Percentiles rank a stretch among this genome's conserved stretches.
phyloP scores from a whole-genome alignment of 2,888 invertebrate species.

The Nomada fabriciana region DNA sequence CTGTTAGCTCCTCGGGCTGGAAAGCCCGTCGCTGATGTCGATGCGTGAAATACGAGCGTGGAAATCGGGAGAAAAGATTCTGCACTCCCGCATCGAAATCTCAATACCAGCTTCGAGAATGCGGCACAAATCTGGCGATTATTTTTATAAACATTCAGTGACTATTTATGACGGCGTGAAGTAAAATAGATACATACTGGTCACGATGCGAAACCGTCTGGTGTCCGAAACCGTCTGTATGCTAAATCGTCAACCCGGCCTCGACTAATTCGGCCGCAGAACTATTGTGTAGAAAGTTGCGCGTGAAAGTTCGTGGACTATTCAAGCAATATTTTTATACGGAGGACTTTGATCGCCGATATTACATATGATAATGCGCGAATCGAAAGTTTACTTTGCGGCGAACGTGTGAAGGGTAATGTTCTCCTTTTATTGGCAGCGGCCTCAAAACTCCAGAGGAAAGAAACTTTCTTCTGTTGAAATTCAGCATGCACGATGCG shows the following conservation, averaged over 20 bases:
- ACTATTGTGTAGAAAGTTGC: conserved; percentile 21
- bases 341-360: conserved; percentile 10
- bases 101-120: neutral
- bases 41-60: conserved; percentile 38
- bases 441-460: neutral
- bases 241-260: too few relatives aligned
- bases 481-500: neutral
- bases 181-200: neutral
- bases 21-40: conserved; percentile 35
- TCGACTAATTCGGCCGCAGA: neutral
- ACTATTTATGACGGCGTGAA: neutral
- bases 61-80: neutral
- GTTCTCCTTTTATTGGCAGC: conserved; percentile 4
- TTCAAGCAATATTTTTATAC: conserved; percentile 3
- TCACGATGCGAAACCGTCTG: too few relatives aligned
- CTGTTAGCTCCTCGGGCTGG: conserved; percentile 14
- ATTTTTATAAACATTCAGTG: too few relatives aligned
- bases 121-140: neutral
- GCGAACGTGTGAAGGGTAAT: neutral
- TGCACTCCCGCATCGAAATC: neutral
- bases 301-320: conserved; percentile 6
- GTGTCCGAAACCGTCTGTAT: too few relatives aligned
- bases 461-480: neutral
- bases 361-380: conserved; percentile 35
- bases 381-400: conserved; percentile 28